These are phyloP conservation scores for Muscicapa comitata DNA, from an alignment of 2,797 vertebrate genomes.

Conservation along the genomic window DNA sequence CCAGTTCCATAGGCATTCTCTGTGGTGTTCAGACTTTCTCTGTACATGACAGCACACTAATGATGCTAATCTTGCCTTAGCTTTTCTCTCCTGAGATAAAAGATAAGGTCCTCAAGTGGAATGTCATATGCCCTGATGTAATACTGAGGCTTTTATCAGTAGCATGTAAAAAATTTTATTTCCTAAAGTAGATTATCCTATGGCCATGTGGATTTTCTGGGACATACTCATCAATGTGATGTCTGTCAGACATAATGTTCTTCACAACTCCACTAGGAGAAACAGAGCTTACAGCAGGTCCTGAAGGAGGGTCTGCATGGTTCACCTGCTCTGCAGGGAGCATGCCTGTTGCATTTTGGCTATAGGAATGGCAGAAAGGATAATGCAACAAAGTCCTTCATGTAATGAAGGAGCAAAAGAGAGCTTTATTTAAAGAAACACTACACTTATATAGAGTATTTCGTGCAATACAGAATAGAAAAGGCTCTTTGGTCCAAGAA, in stretches of 20 bases:
- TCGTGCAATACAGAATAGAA: no score
- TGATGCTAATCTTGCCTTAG: neutral
- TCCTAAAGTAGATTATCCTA: neutral
- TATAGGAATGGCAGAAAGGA: no score
- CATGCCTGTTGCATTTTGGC: no score
- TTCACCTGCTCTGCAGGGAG: neutral
- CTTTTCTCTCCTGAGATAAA: neutral
- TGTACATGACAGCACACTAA: neutral
- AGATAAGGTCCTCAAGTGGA: neutral
- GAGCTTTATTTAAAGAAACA: no score
- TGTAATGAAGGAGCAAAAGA: no score
- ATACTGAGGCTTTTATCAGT: neutral
- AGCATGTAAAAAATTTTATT: neutral
- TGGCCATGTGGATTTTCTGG: neutral
- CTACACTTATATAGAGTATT: no score
- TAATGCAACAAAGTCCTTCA: no score
- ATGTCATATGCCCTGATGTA: neutral
- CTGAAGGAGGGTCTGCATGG: neutral
- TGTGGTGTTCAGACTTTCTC: neutral
- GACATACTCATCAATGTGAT: neutral
- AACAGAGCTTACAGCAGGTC: neutral
- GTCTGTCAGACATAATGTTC: fast-evolving
- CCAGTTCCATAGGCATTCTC: neutral
- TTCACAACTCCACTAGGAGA: neutral
- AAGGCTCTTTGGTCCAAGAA: no score